phyloP scores from a whole-genome alignment of 2,113 vertebrate species.

The Oryzias woworae region DNA sequence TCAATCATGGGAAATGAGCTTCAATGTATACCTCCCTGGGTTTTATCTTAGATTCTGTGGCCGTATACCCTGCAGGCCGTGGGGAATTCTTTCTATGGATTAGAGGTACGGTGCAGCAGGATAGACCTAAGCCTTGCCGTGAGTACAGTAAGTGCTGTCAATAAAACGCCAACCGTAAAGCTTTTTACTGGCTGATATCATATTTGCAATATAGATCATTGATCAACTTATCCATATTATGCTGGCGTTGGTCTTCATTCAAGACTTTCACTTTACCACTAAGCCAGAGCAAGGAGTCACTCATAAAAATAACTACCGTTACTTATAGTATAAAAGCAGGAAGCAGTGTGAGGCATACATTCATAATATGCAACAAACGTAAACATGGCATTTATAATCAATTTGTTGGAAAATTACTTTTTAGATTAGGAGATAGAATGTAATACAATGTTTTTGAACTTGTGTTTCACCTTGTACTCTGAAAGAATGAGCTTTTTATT shows the following conservation, averaged over 20 bases:
- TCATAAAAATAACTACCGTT: too few relatives aligned
- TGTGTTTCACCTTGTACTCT: too few relatives aligned
- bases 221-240: conserved; percentile 24
- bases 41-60: conserved; percentile 53
- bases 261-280: background rate
- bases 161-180: conserved; percentile 29
- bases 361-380: too few relatives aligned
- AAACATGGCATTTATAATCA: too few relatives aligned
- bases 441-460: too few relatives aligned
- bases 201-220: conserved; percentile 21
- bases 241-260: background rate
- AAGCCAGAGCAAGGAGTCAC: too few relatives aligned
- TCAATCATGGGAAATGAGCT: conserved; percentile 74
- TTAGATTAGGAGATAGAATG: too few relatives aligned
- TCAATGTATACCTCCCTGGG: conserved; percentile 62
- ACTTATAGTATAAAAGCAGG: too few relatives aligned
- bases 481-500: too few relatives aligned
- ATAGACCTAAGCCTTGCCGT: conserved; percentile 12
- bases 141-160: conserved; percentile 39
- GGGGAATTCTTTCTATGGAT: conserved; percentile 39
- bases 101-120: conserved; percentile 10
- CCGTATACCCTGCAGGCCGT: conserved; percentile 22
- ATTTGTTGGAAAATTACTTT: too few relatives aligned
- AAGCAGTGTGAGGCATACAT: too few relatives aligned
- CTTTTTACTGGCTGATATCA: conserved; percentile 33